Evolutionary conservation across 2,797 vertebrate species (phyloP), one percentile per base, ranked within the genome.

Genomic region (Nasua narica): DNA sequence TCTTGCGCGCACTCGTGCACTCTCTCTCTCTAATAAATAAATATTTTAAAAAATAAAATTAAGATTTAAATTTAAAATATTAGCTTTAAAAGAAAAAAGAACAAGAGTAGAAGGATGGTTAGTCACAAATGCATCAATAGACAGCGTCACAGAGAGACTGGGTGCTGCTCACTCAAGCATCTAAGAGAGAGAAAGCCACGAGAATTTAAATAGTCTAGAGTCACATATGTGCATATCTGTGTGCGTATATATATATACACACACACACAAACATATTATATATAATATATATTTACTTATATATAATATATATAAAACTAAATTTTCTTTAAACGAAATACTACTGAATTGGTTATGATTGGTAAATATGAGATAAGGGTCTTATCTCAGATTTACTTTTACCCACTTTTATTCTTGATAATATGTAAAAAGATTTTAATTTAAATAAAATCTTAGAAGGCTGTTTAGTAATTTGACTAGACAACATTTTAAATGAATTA

Each of bases 381-480:
- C 27, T 77, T 62, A 62, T 14, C 56, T 83, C 81, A 77, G 79
- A 78, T 62, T 88, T 50, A 14, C 27, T 70, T 82, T 76, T 85
- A 69, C 14, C 8, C 25, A 54, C 15, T 76, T 82, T 86, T 54
- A 70, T 83, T 82, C n/a, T 50, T 89, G 54, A 48, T 10, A 95
- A 72, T 54, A 95, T 54, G 18, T 46, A 43, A 74, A 83, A 74
- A 29, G 76, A 32, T 11, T 87, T 78, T 95, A 72, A 89, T 91
- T 94, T 76, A 69, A 97, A 82, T 94, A 81, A 93, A 91, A 79
- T 58, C 27, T 76, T 19, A 85, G 85, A 77, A 76, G 23, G 9
- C 32, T 85, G 3, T 86, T 58, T 69, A 21, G 21, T 77, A 69
- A 77, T 54, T 43, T 76, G 27, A 52, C 52, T 67, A 35, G 76